Percentiles rank a stretch among this genome's conserved stretches.
phyloP scores from a whole-genome alignment of 1,140 invertebrate species.

The Nixonia krombeini region DNA sequence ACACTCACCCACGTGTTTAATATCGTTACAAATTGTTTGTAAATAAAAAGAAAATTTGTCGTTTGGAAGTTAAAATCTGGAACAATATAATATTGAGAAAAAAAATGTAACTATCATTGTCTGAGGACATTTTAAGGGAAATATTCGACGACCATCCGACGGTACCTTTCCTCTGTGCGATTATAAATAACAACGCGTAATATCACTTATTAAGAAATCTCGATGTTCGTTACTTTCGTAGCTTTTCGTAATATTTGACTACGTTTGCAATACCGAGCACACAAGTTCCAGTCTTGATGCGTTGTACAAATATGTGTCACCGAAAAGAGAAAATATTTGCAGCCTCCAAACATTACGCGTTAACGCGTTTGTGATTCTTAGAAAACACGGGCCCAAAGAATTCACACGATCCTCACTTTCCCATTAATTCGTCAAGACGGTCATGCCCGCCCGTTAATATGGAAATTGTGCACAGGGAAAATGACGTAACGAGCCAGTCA shows the following conservation, averaged over 20 bases:
- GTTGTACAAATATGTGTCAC: conserved; percentile 1
- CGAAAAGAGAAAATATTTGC: conserved; percentile 7
- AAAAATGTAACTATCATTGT: no score
- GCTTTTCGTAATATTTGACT: neutral
- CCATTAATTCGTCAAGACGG: neutral
- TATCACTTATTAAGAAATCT: neutral
- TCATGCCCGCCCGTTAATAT: neutral
- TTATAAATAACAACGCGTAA: neutral
- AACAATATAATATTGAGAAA: no score
- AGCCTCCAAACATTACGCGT: neutral
- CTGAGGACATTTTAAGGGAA: no score
- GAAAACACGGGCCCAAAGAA: neutral
- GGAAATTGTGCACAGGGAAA: neutral
- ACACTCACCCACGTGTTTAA: no score
- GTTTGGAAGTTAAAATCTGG: no score
- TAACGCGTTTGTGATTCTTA: conserved; percentile 1
- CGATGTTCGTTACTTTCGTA: neutral
- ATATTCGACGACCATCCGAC: no score
- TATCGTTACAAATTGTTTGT: no score
- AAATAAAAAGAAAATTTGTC: no score
- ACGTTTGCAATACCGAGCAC: neutral
- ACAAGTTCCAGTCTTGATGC: neutral
- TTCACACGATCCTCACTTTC: neutral
- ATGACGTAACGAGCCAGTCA: neutral
- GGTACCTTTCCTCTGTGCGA: no score